Evolutionary conservation across 2,888 invertebrate genomes (phyloP), one percentile per base, ranked within the genome.

Genomic region (Spatulosminthurus flaviceps): DNA sequence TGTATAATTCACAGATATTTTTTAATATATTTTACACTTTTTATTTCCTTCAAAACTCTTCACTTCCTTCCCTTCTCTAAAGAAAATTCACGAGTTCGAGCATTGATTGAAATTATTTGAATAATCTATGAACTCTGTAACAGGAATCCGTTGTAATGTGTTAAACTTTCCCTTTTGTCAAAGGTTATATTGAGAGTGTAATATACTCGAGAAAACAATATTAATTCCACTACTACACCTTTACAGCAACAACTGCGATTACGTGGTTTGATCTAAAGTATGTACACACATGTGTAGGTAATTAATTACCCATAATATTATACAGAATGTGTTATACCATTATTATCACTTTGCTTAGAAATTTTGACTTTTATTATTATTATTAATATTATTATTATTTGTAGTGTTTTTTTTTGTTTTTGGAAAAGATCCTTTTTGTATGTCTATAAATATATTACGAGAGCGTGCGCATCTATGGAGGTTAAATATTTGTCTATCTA

Each of bases 161-260:
- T 51, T 51, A 51, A 51, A 51, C 51, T 67, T 67, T 67, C 67
- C 67, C 19, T 67, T 67, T 51, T 51, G 51, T 51, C 51, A 51
- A 51, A n/a, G 51, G 51, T 51, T 51, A 51, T 51, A 51, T 51
- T 19, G 4, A 5, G 4, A 51, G 19, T 64, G 16, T 24, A 64
- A 64, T 64, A 64, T 64, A 24, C 26, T 51, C 51, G 16, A 51
- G 51, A 51, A 51, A 51, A 19, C 16, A 51, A 9, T 41, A 41
- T 41, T 41, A 9, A 7, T 41, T 9, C 13, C 13, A 41, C 41
- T 41, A 13, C 41, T 41, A 41, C 41, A 9, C 7, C 41, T 41
- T 51, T n/a, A 11, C 51, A 2, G 16, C 51, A 11, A 19, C 51
- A 19, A 51, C 16, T 51, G 16, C 1, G 5, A 19, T 51, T 19